Conservation (phyloP, 2,888 invertebrate genomes). For the Phaonia tiefii region DNA sequence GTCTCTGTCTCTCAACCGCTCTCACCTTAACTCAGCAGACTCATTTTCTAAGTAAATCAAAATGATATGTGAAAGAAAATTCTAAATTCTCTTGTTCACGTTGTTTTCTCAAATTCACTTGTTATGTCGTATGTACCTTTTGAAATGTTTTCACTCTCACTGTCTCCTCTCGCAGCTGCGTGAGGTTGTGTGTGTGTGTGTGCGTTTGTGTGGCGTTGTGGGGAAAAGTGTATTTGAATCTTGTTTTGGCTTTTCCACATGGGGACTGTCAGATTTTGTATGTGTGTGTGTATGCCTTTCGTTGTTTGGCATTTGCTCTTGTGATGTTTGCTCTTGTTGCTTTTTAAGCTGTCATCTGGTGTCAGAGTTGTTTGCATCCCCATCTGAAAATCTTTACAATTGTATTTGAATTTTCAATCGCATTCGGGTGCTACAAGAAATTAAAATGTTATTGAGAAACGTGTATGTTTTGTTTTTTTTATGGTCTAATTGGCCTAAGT, state of each 20-base stretch:
- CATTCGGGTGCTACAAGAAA: too few species aligned
- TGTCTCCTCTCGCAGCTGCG: not conserved
- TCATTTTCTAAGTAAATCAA: not conserved
- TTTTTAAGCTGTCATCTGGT: conserved; percentile 36
- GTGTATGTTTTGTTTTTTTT: too few species aligned
- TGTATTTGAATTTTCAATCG: too few species aligned
- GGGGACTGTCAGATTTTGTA: conserved; percentile 57
- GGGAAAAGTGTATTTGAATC: not conserved
- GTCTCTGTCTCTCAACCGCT: conserved; percentile 33
- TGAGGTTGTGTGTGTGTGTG: not conserved
- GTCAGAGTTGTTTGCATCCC: not conserved
- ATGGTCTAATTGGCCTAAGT: too few species aligned
- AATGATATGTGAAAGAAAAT: not conserved
- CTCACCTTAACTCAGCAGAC: not conserved
- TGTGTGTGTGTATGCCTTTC: too few species aligned
- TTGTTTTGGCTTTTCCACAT: conserved; percentile 57
- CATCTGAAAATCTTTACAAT: too few species aligned
- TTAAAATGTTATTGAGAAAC: too few species aligned
- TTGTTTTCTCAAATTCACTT: not conserved
- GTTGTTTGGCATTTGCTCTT: conserved; percentile 56
- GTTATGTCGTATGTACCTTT: conserved; percentile 4
- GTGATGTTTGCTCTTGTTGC: conserved; percentile 38
- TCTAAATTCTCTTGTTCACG: not conserved
- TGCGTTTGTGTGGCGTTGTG: not conserved
- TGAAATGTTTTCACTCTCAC: conserved; percentile 31